phyloP scores from a whole-genome alignment of 1,140 invertebrate genomes.

The Ceratina calcarata region DNA sequence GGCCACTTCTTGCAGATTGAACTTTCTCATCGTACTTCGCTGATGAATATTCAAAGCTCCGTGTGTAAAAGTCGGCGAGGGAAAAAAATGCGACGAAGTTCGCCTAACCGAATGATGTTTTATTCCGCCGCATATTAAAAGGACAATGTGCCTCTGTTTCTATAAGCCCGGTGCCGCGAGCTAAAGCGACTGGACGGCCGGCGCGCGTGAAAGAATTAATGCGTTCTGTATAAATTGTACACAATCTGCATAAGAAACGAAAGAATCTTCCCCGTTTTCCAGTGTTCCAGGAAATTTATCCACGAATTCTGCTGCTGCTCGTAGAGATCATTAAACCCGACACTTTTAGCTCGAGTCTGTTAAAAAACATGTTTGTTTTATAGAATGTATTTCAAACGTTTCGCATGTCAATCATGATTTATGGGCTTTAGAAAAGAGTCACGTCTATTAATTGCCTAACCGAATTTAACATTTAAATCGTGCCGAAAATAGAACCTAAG shows the following conservation, averaged over 20 bases:
- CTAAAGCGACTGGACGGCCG: not conserved
- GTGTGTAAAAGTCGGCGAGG: slow-evolving; percentile 49
- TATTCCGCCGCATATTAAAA: slow-evolving; percentile 24
- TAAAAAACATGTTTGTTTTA: not conserved
- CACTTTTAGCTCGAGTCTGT: not conserved
- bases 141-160: slow-evolving; percentile 14
- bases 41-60: slow-evolving; percentile 57
- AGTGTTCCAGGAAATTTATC: slow-evolving; percentile 21
- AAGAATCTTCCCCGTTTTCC: slow-evolving; percentile 9
- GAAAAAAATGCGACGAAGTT: slow-evolving; percentile 36
- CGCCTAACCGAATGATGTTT: slow-evolving; percentile 42
- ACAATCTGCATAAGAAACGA: slow-evolving; percentile 31
- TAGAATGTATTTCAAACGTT: not conserved
- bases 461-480: not conserved
- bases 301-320: not conserved
- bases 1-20: slow-evolving; percentile 52
- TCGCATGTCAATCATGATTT: not conserved
- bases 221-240: slow-evolving; percentile 20
- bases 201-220: slow-evolving; percentile 16
- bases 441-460: not conserved
- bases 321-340: no score
- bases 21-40: slow-evolving; percentile 51
- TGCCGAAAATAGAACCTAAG: not conserved
- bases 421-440: not conserved
- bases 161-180: no score